Base-by-base conservation (phyloP, 2,113 vertebrate genomes). In the Nematolebias whitei region DNA sequence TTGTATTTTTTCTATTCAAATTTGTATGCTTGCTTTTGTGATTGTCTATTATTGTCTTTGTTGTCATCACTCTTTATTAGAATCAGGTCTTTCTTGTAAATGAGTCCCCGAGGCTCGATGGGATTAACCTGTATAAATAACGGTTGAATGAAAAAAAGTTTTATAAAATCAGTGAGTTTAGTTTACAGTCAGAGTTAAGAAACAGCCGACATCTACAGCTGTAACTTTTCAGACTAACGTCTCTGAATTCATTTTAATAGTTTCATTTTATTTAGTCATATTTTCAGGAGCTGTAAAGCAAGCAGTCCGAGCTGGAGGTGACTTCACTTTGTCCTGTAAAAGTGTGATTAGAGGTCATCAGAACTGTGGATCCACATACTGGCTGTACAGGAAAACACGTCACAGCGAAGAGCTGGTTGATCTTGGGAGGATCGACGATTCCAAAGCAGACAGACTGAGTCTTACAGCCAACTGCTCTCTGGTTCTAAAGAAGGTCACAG, bases 391-490 rank as follows among this genome's bases (percentile, higher is more conserved):
- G 0, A 18, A 9, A 0, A 20, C 5, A 39, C 1, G 11, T 13
- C 0, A 0, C 53, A 0, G 29, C n/a, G 49, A 20, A 14, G 41
- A 19, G n/a, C 10, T 62, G 22, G 1, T 52, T 60, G 0, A 0
- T 13, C 19, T 0, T 44, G 1, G 67, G 1, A 1, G 39, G 18
- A 8, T 69, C n/a, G 41, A 3, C 20, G 14, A 9, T n/a, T n/a
- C n/a, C 10, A 69, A 10, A 19, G 52, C 48, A 45, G 16, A 60
- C 56, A 52, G 48, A 53, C 22, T 57, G 53, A 67, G 44, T 49
- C 16, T 67, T 48, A 19, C 44, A 49, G n/a, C n/a, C 40, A 15
- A 53, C 26, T 69, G 66, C 1, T 69, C 67, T 39, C 67, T 69
- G 67, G 19, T 53, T 61, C 14, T 69, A 12, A 53, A 16, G 0